Percentiles rank a stretch among this genome's conserved stretches.
Conservation (phyloP, 2,113 vertebrate genomes). For the Rhineura floridana region DNA sequence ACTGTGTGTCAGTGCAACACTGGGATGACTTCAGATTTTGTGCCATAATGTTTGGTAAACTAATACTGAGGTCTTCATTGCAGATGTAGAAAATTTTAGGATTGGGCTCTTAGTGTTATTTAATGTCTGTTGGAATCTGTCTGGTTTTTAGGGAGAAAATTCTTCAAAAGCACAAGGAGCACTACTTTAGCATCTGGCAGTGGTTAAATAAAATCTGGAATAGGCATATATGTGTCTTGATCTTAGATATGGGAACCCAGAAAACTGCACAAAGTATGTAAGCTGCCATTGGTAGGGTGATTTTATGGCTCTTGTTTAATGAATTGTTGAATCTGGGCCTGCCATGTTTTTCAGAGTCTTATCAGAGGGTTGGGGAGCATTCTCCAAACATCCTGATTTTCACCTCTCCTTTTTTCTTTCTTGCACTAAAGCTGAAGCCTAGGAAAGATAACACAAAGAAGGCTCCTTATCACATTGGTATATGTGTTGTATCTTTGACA, state of each 20-base stretch:
- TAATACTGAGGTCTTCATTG: not conserved
- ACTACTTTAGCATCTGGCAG: not conserved
- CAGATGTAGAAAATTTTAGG: not conserved
- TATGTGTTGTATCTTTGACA: not conserved
- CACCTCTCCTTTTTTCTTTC: not conserved
- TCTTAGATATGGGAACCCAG: not conserved
- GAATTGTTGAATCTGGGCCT: not conserved
- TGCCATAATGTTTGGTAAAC: too few species aligned
- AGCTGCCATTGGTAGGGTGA: not conserved
- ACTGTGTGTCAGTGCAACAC: not conserved
- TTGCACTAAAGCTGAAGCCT: not conserved
- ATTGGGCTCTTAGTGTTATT: not conserved
- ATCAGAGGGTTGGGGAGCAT: too few species aligned
- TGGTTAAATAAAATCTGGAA: not conserved
- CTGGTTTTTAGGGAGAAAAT: not conserved
- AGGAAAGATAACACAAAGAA: not conserved
- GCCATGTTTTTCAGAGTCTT: too few species aligned
- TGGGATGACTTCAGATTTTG: not conserved
- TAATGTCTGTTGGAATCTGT: not conserved
- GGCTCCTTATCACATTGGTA: not conserved
- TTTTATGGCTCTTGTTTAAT: not conserved
- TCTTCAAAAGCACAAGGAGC: not conserved
- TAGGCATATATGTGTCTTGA: not conserved
- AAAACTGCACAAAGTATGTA: not conserved
- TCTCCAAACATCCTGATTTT: constrained; percentile 5